Evolutionary conservation across 35 echinoderm and acorn worm genomes (phyloP).

Genomic region (Diadema setosum): DNA sequence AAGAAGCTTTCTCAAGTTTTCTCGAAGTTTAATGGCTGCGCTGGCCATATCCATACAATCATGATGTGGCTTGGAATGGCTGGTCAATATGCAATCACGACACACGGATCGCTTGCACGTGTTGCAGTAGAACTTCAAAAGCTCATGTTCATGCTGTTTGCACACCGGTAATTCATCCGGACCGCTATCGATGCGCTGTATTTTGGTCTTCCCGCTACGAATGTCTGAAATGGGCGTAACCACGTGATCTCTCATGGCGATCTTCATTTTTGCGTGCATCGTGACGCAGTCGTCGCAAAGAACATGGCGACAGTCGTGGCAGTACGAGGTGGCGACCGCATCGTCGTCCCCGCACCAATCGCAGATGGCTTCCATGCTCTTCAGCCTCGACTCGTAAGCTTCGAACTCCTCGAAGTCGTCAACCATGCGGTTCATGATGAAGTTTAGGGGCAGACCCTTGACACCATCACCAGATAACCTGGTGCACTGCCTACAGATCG

Average conservation of each 20-base stretch:
- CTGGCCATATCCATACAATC: not conserved
- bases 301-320: not conserved
- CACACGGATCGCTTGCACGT: slow-evolving; percentile 9
- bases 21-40: not conserved
- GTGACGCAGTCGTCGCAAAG: not conserved
- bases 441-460: not conserved
- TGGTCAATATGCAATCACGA: not conserved
- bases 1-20: not conserved
- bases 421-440: slow-evolving; percentile 14
- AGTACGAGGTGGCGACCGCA: not conserved
- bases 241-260: not conserved
- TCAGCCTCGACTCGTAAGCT: not conserved
- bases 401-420: slow-evolving; percentile 10
- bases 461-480: not conserved
- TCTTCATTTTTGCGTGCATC: not conserved
- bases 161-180: not conserved
- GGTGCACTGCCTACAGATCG: slow-evolving; percentile 13
- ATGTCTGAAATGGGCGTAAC: not conserved
- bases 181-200: not conserved
- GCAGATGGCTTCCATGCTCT: not conserved
- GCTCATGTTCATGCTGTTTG: not conserved
- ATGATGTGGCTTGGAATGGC: not conserved
- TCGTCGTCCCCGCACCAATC: slow-evolving; percentile 7
- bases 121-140: slow-evolving; percentile 1
- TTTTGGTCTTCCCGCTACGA: not conserved